phyloP scores from a whole-genome alignment of 2,888 invertebrate genomes.

The Agrypnus murinus region DNA sequence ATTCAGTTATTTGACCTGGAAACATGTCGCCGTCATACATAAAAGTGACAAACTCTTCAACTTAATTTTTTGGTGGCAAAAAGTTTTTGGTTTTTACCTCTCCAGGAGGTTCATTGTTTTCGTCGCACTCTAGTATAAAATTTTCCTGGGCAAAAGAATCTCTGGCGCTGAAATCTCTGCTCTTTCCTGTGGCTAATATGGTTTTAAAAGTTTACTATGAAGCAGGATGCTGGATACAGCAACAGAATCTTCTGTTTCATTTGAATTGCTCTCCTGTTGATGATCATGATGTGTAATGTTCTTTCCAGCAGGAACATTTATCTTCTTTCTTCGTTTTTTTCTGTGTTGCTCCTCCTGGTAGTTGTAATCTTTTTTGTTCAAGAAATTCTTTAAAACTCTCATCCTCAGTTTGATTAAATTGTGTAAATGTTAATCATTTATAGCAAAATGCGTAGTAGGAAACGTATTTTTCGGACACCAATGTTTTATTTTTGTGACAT shows the following conservation, averaged over 20 bases:
- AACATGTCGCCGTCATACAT: not conserved
- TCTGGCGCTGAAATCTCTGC: not conserved
- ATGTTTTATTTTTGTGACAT: too few species aligned
- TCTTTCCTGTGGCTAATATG: conserved; percentile 4
- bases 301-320: too few species aligned
- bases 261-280: not conserved
- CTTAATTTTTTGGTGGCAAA: conserved; percentile 6
- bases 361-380: not conserved
- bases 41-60: conserved; percentile 11
- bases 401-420: conserved; percentile 1
- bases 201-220: conserved; percentile 1
- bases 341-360: not conserved
- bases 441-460: too few species aligned
- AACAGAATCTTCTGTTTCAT: not conserved
- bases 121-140: not conserved
- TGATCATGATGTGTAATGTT: not conserved
- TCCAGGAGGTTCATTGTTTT: conserved; percentile 5
- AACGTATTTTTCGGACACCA: too few species aligned
- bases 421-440: conserved; percentile 1
- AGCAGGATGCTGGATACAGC: not conserved
- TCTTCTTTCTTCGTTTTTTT: conserved; percentile 8
- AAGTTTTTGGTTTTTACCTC: conserved; percentile 5
- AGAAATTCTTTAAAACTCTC: conserved; percentile 8
- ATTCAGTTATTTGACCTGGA: not conserved
- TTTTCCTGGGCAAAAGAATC: conserved; percentile 4